Evolutionary conservation across 2,113 vertebrate species (phyloP).

Genomic region (Dipodomys stephensi): DNA sequence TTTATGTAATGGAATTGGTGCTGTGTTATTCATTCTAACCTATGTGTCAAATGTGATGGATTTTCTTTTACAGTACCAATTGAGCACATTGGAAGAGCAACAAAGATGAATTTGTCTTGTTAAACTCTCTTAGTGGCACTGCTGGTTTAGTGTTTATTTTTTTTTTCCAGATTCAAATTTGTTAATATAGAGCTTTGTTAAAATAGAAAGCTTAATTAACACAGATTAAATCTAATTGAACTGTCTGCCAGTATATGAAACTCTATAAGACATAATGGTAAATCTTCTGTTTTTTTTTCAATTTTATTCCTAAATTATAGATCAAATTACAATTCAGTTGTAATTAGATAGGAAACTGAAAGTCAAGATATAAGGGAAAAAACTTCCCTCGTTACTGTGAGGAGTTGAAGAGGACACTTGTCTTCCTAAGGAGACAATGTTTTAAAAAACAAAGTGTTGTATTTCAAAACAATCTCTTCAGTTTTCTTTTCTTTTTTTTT

Average conservation of each 20-base stretch:
- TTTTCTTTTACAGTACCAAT: constrained; percentile 8
- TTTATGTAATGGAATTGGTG: constrained; percentile 47
- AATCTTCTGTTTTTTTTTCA: constrained; percentile 62
- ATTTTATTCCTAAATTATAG: constrained; percentile 61
- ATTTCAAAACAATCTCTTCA: constrained; percentile 5
- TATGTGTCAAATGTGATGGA: constrained; percentile 62
- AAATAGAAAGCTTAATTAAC: constrained; percentile 80
- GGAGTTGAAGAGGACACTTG: neutral
- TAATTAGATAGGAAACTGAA: constrained; percentile 51
- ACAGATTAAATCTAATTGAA: constrained; percentile 79
- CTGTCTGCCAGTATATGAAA: constrained; percentile 33
- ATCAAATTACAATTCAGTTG: constrained; percentile 47
- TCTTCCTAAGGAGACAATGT: neutral
- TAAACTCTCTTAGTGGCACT: constrained; percentile 74
- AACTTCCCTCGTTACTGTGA: neutral
- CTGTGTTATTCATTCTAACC: constrained; percentile 64
- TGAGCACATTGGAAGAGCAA: constrained; percentile 9
- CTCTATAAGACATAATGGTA: constrained; percentile 61
- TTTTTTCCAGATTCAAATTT: constrained; percentile 76
- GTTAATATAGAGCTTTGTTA: constrained; percentile 76
- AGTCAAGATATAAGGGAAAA: neutral
- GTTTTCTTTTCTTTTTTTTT: no score
- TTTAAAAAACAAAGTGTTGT: neutral
- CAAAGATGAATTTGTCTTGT: constrained; percentile 70
- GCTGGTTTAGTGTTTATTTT: constrained; percentile 71